Evolutionary conservation across 2,113 vertebrate genomes (phyloP).

Genomic region (Dunckerocampus dactyliophorus): DNA sequence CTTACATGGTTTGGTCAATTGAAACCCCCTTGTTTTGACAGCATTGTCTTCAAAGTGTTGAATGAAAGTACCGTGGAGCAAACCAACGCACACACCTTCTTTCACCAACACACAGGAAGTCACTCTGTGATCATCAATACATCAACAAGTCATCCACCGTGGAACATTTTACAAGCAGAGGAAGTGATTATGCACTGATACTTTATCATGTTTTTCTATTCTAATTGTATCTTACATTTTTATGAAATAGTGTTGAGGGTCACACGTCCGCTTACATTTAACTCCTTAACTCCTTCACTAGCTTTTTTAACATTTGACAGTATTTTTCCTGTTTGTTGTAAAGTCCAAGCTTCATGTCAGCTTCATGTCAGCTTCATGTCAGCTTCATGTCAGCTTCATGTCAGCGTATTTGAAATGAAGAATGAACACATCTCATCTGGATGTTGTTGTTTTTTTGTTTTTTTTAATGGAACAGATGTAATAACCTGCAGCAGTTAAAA

Average conservation of each 20-base stretch:
- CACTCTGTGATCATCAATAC: too few species aligned
- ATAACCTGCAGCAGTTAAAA: conserved; percentile 13
- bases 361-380: too few species aligned
- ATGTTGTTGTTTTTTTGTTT: neutral
- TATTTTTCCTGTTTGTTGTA: conserved; percentile 15
- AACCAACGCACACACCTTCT: conserved; percentile 2
- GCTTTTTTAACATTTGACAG: conserved; percentile 31
- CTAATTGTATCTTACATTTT: conserved; percentile 63
- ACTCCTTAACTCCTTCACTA: conserved; percentile 22
- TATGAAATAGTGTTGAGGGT: conserved; percentile 37
- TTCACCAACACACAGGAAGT: conserved; percentile 26
- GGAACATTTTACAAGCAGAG: conserved; percentile 32
- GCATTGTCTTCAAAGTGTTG: neutral
- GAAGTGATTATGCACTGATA: conserved; percentile 74
- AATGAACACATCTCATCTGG: neutral
- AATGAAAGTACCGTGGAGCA: conserved; percentile 6
- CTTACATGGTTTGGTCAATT: neutral
- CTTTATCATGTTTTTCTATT: conserved; percentile 58
- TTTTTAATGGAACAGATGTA: neutral
- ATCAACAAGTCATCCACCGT: neutral
- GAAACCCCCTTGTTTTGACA: conserved; percentile 15
- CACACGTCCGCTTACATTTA: conserved; percentile 39
- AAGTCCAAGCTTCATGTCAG: conserved; percentile 3
- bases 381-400: too few species aligned
- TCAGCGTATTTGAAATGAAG: neutral